Conservation (phyloP, 2,113 vertebrate species). For the Todiramphus chloris region DNA sequence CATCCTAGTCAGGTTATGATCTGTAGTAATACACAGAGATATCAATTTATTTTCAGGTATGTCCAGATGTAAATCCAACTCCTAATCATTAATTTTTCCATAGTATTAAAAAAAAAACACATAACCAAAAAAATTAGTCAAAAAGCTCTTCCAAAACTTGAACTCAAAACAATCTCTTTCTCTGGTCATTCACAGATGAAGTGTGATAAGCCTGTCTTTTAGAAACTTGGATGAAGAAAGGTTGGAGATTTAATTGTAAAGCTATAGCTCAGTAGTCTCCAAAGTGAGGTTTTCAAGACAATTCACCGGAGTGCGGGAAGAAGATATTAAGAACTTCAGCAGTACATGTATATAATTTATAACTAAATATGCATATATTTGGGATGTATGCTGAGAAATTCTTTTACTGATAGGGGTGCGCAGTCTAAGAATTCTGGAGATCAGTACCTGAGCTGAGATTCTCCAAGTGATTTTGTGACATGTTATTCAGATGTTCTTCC, state of each 20-base stretch:
- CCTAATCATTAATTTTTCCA: background rate
- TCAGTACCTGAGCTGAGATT: background rate
- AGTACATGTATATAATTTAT: background rate
- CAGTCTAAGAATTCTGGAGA: background rate
- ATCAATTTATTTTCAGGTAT: background rate
- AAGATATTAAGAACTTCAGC: background rate
- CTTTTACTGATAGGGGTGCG: background rate
- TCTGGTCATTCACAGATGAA: background rate
- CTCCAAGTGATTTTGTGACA: background rate
- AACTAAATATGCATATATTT: background rate
- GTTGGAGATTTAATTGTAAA: background rate
- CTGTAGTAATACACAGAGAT: background rate
- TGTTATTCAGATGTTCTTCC: background rate
- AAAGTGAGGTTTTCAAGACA: background rate
- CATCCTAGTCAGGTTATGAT: background rate
- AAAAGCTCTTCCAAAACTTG: background rate
- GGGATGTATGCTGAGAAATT: background rate
- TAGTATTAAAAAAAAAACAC: background rate
- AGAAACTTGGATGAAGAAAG: background rate
- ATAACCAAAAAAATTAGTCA: background rate
- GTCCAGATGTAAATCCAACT: background rate
- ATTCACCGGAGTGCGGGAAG: background rate
- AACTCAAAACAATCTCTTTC: background rate
- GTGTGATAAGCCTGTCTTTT: background rate
- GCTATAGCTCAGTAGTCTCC: background rate